Base-by-base conservation (phyloP, 1,140 invertebrate genomes). In the Drosophila busckii region DNA sequence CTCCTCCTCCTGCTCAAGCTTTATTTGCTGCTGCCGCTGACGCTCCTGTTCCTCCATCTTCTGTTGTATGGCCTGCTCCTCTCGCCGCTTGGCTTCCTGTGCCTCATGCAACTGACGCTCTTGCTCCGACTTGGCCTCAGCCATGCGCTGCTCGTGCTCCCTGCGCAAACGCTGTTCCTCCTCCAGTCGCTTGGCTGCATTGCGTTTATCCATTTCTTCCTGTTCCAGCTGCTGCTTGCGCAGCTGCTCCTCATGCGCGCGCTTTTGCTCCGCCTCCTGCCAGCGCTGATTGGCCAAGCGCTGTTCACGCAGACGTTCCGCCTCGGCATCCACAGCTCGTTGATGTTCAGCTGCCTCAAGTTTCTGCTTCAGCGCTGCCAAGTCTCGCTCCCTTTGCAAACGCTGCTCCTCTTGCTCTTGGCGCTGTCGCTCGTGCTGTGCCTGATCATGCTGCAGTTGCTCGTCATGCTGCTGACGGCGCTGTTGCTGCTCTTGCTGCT, bases 21-120 rank as follows among this genome's bases (percentile, higher is more conserved):
- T 44, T 3, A 83, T 67, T 35, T 85, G 55, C 37, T 80, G 66
- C 17, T 61, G 75, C 0, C 82, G 71, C 13, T 61, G 60, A 8
- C 56, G 58, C 23, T 86, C 82, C 40, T 84, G 71, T 29, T 70
- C 53, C 42, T 76, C 45, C 2, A 70, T 25, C 9, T 50, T 49
- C n/a, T 67, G 62, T 8, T 84, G 44, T 2, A 84, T 44, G 19
- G 40, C 56, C 25, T 70, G 45, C 5, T 86, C 56, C 4, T 84
- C 63, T 2, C 58, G 69, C 2, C 78, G 69, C 52, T 80, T 80
- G 2, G 63, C 68, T 45, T 86, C 85, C n/a, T 62, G 58, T 2
- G 66, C 68, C 41, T 86, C 76, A 3, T 82, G 68, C 29, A 83
- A 32, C 15, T 54, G 31, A 1, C 65, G 64, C 49, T 85, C 84